phyloP scores from a whole-genome alignment of 2,888 invertebrate species.

The Tyria jacobaeae region DNA sequence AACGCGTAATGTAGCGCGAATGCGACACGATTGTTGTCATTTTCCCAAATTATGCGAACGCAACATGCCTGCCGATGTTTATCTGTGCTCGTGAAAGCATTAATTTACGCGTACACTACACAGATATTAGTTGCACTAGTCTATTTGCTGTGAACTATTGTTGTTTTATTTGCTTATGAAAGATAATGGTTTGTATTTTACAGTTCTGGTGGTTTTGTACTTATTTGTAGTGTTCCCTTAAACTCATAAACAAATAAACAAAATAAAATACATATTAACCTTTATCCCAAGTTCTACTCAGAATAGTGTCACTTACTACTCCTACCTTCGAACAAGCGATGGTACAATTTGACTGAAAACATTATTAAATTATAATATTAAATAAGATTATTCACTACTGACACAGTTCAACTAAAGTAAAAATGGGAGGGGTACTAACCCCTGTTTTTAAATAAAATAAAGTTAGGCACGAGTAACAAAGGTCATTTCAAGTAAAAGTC shows the following conservation, averaged over 20 bases:
- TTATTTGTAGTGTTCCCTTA: background rate
- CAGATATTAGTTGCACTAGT: conserved; percentile 67
- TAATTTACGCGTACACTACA: conserved; percentile 73
- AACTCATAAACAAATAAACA: background rate
- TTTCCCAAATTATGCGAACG: conserved; percentile 82
- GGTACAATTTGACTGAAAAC: no score
- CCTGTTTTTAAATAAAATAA: no score
- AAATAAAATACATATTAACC: no score
- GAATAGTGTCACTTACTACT: no score
- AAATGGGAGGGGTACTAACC: no score
- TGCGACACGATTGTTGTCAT: conserved; percentile 82
- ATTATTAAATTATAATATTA: no score
- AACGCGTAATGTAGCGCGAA: conserved; percentile 79
- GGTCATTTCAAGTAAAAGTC: no score
- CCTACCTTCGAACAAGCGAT: no score
- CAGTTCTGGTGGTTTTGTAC: background rate
- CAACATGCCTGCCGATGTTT: conserved; percentile 80
- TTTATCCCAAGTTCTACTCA: no score
- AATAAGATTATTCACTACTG: no score
- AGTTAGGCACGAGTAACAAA: no score
- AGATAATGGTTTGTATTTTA: conserved; percentile 33
- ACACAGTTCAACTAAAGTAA: no score
- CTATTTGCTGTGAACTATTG: conserved; percentile 46
- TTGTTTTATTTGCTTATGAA: conserved; percentile 30
- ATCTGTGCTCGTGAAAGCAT: conserved; percentile 77